Base-by-base conservation (phyloP, 2,113 vertebrate species). In the Pholis gunnellus region DNA sequence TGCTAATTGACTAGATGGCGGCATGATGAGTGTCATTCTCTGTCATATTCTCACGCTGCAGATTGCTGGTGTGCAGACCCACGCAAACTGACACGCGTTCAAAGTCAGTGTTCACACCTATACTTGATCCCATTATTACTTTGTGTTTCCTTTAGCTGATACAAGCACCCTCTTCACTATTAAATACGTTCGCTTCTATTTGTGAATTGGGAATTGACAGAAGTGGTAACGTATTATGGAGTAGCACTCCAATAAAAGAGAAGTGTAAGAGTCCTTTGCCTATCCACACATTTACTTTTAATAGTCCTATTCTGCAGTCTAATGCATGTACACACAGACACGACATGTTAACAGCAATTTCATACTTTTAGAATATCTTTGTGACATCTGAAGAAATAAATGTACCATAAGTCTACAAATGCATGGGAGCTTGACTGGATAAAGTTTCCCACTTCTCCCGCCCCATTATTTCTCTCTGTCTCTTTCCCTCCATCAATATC, bases 1-100 rank as follows among this genome's bases (percentile, higher is more conserved):
- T 95, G 94, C 89, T 92, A 94, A 94, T 94, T 81, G 81, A 72
- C 88, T 94, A 94, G 94, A 94, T 94, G 92, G 94, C 90, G 82
- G 89, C 91, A 92, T 90, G 89, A 94, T 91, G 91, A 91, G 87
- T 92, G 85, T 72, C 91, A 90, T 89, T 87, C 90, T 92, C 91
- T 93, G 91, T 91, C 91, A 93, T 92, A 90, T 92, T 77, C 91
- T 86, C 85, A 79, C 92, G 65, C 82, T 78, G 89, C 81, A 68
- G 81, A 89, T 86, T 67, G 77, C 86, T 88, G 72, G 75, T 89
- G 90, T 88, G 82, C 79, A 79, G 86, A 74, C 92, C 93, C 88
- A 92, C 89, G 76, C 90, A 85, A 70, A 61, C 79, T 72, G 78
- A 88, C 91, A 86, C 91, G 72, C 81, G 80, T 72, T 88, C 87